These are phyloP conservation scores for Anas capensis DNA, from an alignment of 2,797 vertebrate genomes.

Conservation along the genomic window DNA sequence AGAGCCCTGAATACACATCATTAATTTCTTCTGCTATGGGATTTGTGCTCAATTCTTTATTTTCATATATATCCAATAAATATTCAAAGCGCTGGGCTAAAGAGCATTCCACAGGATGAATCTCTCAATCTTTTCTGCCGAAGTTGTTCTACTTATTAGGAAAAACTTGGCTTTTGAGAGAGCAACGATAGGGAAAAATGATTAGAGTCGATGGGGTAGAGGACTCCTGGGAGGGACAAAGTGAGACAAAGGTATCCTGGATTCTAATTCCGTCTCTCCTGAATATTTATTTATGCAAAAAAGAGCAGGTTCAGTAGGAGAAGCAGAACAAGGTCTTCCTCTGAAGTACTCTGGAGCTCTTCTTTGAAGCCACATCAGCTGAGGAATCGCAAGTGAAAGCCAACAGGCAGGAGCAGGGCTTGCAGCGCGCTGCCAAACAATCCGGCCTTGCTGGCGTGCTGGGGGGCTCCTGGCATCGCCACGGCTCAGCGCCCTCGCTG, in stretches of 20 bases:
- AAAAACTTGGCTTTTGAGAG: neutral
- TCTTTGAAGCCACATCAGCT: neutral
- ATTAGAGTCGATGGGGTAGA: conserved; percentile 52
- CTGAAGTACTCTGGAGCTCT: neutral
- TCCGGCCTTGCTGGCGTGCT: fast-evolving
- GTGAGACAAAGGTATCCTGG: neutral
- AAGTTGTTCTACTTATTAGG: conserved; percentile 27
- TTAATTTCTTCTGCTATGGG: conserved; percentile 43
- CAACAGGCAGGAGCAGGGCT: neutral
- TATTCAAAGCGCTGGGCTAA: conserved; percentile 3
- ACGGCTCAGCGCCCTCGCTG: no score
- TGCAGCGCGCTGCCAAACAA: neutral
- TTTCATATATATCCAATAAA: neutral
- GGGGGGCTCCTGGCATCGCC: no score
- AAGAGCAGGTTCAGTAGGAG: neutral
- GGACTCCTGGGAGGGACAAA: conserved; percentile 57
- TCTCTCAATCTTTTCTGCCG: conserved; percentile 13
- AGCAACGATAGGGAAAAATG: neutral
- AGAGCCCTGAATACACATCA: conserved; percentile 25
- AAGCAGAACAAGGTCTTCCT: neutral
- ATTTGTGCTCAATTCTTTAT: conserved; percentile 42
- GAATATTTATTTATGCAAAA: conserved; percentile 72
- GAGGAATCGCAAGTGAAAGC: fast-evolving
- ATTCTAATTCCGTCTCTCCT: conserved; percentile 47
- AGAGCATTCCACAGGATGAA: neutral